These are phyloP conservation scores for Mus spicilegus DNA, from an alignment of 2,113 vertebrate genomes.

Conservation along the genomic window DNA sequence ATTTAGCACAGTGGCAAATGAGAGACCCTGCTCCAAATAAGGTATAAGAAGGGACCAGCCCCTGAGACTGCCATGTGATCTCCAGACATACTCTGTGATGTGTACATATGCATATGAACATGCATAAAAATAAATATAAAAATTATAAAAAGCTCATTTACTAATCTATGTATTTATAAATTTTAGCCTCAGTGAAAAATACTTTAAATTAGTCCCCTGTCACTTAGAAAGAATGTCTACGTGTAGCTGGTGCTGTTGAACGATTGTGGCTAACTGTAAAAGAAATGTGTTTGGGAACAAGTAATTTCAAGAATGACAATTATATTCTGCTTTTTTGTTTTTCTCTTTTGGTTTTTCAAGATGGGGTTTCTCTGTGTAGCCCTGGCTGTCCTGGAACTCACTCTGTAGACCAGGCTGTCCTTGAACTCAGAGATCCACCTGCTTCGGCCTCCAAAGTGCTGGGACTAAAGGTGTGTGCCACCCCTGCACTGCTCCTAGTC, in stretches of 20 bases:
- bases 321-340: background rate
- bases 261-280: background rate
- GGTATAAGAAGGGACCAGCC: background rate
- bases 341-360: background rate
- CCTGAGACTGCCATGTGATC: background rate
- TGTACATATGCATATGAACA: background rate
- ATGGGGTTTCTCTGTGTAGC: background rate
- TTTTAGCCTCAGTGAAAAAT: constrained; percentile 29
- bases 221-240: constrained; percentile 24
- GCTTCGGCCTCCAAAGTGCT: background rate
- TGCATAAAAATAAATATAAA: background rate
- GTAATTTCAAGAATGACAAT: background rate
- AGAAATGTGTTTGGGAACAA: constrained; percentile 54
- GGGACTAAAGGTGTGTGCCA: background rate
- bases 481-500: background rate
- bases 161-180: background rate
- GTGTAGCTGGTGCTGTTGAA: background rate
- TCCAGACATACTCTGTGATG: background rate
- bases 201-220: constrained; percentile 18
- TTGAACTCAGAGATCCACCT: background rate
- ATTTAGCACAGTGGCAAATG: background rate
- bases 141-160: background rate
- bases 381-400: background rate
- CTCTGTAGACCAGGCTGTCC: background rate
- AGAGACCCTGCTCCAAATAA: background rate